phyloP scores from a whole-genome alignment of 2,797 vertebrate genomes.

The Pangasius mekongensis region DNA sequence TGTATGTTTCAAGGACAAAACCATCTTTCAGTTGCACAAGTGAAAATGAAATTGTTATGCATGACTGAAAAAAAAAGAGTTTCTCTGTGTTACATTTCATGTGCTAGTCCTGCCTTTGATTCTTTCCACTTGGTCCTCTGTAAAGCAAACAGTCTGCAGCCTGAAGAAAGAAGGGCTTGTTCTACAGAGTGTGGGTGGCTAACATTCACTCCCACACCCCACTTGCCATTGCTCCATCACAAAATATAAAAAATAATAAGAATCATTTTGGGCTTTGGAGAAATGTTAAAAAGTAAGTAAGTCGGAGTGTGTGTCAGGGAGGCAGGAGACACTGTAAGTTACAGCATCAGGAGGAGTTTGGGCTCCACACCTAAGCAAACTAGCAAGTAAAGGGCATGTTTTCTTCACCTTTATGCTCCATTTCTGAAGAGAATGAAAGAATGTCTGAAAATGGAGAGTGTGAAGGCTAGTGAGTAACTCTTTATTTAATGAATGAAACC shows the following conservation, averaged over 20 bases:
- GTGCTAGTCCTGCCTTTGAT: conserved; percentile 36
- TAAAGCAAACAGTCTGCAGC: conserved; percentile 51
- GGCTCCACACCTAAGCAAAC: conserved; percentile 44
- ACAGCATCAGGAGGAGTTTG: conserved; percentile 47
- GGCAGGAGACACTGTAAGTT: conserved; percentile 40
- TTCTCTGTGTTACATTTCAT: conserved; percentile 39
- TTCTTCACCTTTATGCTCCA: conserved; percentile 50
- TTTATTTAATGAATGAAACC: conserved; percentile 4
- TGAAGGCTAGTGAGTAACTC: background rate
- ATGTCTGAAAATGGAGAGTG: conserved; percentile 2
- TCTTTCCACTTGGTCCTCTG: conserved; percentile 45
- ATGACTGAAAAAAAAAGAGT: conserved; percentile 10
- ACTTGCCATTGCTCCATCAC: conserved; percentile 36
- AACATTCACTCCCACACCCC: conserved; percentile 42
- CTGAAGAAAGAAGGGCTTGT: conserved; percentile 59
- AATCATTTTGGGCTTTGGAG: conserved; percentile 38
- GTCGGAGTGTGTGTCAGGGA: conserved; percentile 22
- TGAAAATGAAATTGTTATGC: conserved; percentile 19
- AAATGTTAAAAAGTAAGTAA: conserved; percentile 41
- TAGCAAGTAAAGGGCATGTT: conserved; percentile 48
- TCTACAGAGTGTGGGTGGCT: conserved; percentile 56
- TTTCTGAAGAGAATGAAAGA: conserved; percentile 40
- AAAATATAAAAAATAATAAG: conserved; percentile 48
- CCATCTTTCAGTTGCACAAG: background rate
- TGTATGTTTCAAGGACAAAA: background rate